Percentiles rank a stretch among this genome's conserved stretches.
These are phyloP conservation scores for Dipus sagitta DNA, from an alignment of 2,797 vertebrate genomes.

Conservation along the genomic window DNA sequence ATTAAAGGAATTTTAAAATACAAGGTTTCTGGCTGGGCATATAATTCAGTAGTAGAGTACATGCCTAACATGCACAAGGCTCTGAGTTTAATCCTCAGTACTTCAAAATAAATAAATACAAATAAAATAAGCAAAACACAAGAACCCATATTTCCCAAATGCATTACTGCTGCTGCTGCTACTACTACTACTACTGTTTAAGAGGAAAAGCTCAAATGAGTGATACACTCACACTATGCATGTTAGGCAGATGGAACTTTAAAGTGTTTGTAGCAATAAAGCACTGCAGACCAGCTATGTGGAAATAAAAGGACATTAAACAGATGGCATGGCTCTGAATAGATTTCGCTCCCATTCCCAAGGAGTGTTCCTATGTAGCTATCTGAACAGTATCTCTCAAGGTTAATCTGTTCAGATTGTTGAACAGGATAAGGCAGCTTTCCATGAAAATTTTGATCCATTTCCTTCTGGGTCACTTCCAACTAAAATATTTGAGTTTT, in stretches of 20 bases:
- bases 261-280: conserved; percentile 70
- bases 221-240: background rate
- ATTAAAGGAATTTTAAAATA: conserved; percentile 9
- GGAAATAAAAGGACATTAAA: conserved; percentile 63
- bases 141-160: background rate
- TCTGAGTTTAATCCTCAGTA: too few relatives aligned
- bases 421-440: conserved; percentile 43
- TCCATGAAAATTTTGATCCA: conserved; percentile 62
- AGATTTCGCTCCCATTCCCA: too few relatives aligned
- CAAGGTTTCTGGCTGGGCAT: too few relatives aligned
- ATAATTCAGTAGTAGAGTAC: too few relatives aligned
- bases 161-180: background rate
- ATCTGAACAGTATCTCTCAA: conserved; percentile 69
- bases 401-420: conserved; percentile 53
- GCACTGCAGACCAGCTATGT: conserved; percentile 65
- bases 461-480: conserved; percentile 25
- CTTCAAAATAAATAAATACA: too few relatives aligned
- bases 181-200: background rate
- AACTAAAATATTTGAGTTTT: background rate
- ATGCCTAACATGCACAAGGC: too few relatives aligned
- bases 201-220: background rate
- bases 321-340: conserved; percentile 72
- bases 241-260: conserved; percentile 73
- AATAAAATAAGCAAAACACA: too few relatives aligned
- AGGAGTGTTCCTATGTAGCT: conserved; percentile 60